Evolutionary conservation across 2,888 invertebrate genomes (phyloP), one percentile per base, ranked within the genome.

Genomic region (Dione juno): DNA sequence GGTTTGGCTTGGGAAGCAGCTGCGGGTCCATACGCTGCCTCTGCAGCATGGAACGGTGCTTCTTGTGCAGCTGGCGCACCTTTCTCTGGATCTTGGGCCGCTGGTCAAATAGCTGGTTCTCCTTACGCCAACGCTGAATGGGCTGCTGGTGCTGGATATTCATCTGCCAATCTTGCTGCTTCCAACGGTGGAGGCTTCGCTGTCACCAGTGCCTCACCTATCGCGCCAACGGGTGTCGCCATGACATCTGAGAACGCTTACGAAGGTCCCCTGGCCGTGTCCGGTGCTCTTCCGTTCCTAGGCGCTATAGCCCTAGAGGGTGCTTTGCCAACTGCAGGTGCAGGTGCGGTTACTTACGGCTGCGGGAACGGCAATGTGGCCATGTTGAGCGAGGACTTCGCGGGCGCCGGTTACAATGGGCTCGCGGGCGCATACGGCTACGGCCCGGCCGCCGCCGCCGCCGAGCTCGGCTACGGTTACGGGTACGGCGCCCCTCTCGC

Each of bases 301-400:
- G 82, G 82, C 3, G 81, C 85, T 3, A 84, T 84, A 0, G 80
- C 80, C 19, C 75, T 84, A 11, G 84, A 84, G 66, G 84, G 83
- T 9, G 74, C 76, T 5, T 50, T 86, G 10, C 82, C 84, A 0
- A 77, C 80, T 3, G 71, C 66, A 35, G 87, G 87, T 0, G 75
- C 79, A 40, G 86, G 83, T 21, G 75, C 79, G 0, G 82, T 85
- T 0, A 75, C 82, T 11, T 87, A 85, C 43, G 81, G 82, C 3
- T 84, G 84, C 67, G 87, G 86, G 0, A 80, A 74, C 41, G 86
- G 84, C 0, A 79, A 77, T 58, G 75, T 85, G 0, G 85, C 78
- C 8, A 84, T 86, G 54, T 66, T 28, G 70, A 64, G 72, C 13
- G 68, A 64, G 54, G 68, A 69, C 40, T 10, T 68, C 8, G 19